phyloP scores from a whole-genome alignment of 1,140 invertebrate species.

The Octopus bimaculoides region DNA sequence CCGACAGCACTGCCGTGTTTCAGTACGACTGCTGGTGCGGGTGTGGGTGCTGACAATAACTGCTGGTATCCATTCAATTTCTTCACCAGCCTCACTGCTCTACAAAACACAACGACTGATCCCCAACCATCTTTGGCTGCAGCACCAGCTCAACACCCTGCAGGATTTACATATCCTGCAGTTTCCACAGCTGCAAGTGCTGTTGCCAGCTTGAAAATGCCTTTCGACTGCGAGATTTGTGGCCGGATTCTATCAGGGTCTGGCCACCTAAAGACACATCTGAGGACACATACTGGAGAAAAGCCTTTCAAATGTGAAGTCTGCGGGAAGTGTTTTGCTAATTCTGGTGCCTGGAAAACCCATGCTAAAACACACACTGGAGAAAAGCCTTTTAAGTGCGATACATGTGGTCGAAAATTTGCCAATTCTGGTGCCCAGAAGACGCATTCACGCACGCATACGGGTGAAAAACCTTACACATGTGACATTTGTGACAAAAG shows the following conservation, averaged over 20 bases:
- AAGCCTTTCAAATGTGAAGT: slow-evolving; percentile 16
- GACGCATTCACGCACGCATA: slow-evolving; percentile 18
- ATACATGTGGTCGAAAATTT: neutral
- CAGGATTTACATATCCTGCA: neutral
- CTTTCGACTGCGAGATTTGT: slow-evolving; percentile 11
- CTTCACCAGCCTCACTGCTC: slow-evolving; percentile 9
- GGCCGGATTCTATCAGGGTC: neutral
- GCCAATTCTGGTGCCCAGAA: slow-evolving; percentile 11
- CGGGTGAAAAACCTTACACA: slow-evolving; percentile 60
- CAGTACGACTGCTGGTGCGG: slow-evolving; percentile 3
- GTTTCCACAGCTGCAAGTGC: neutral
- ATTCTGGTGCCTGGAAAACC: slow-evolving; percentile 9
- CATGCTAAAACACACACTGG: slow-evolving; percentile 14
- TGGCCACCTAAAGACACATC: slow-evolving; percentile 6
- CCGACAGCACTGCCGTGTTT: slow-evolving; percentile 1
- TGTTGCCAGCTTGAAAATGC: neutral
- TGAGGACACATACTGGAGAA: slow-evolving; percentile 10
- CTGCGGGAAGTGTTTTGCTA: slow-evolving; percentile 10
- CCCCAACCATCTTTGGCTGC: neutral
- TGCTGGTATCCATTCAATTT: slow-evolving; percentile 10
- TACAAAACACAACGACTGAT: neutral
- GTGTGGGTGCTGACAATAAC: neutral
- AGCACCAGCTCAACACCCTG: neutral
- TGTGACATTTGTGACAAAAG: slow-evolving; percentile 87
- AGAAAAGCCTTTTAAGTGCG: slow-evolving; percentile 15